These are phyloP conservation scores for Volucella bombylans DNA, from an alignment of 2,888 invertebrate genomes.

Conservation along the genomic window DNA sequence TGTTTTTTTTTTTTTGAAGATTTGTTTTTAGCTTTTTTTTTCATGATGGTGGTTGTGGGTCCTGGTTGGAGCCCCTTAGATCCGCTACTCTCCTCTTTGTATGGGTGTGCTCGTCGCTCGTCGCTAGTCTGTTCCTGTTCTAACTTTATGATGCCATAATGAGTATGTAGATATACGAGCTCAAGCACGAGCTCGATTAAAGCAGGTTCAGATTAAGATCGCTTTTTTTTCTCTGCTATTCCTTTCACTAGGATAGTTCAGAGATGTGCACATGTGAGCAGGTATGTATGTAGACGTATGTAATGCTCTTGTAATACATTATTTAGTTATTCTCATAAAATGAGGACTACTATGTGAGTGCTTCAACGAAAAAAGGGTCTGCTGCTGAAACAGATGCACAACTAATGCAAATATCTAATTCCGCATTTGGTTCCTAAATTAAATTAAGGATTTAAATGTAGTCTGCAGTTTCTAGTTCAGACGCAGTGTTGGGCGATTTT, in stretches of 20 bases:
- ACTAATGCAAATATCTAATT: too few species aligned
- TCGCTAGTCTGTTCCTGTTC: slow-evolving; percentile 7
- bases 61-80: neutral
- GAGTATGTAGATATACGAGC: slow-evolving; percentile 5
- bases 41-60: slow-evolving; percentile 19
- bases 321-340: slow-evolving; percentile 43
- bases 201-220: neutral
- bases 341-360: slow-evolving; percentile 21
- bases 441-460: too few species aligned
- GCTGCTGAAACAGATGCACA: neutral
- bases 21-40: neutral
- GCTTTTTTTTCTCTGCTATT: neutral
- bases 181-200: neutral
- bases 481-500: too few species aligned
- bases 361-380: slow-evolving; percentile 3
- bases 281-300: neutral
- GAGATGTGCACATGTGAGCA: neutral
- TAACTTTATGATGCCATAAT: slow-evolving; percentile 29
- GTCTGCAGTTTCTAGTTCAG: too few species aligned
- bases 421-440: too few species aligned
- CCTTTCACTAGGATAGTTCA: neutral
- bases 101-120: slow-evolving; percentile 2
- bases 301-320: slow-evolving; percentile 26
- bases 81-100: neutral
- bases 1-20: neutral